phyloP scores from a whole-genome alignment of 2,113 vertebrate species.

The Oenanthe melanoleuca region DNA sequence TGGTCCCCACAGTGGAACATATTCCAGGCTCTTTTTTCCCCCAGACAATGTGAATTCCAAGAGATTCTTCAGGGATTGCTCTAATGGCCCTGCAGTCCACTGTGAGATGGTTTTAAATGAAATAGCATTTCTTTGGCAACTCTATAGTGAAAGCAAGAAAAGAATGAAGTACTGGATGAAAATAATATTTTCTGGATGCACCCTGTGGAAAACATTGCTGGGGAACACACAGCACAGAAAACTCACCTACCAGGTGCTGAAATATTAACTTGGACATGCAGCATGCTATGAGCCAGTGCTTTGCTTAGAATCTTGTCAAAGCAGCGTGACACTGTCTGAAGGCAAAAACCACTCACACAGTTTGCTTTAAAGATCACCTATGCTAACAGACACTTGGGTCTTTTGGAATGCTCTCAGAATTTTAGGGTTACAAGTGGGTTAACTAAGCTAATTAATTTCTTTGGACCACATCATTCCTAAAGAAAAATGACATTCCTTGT shows the following conservation, averaged over 20 bases:
- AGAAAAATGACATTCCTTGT: neutral
- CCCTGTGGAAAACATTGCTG: neutral
- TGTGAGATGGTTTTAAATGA: neutral
- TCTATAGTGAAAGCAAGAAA: neutral
- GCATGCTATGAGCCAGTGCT: neutral
- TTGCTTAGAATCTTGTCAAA: neutral
- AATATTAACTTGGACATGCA: neutral
- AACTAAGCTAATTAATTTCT: conserved; percentile 21
- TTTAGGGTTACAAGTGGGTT: neutral
- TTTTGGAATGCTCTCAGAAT: neutral
- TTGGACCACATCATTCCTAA: neutral
- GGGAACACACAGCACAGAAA: neutral
- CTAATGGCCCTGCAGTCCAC: neutral
- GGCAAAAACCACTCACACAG: neutral
- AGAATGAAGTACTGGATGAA: neutral
- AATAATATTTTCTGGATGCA: neutral
- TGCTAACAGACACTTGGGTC: neutral
- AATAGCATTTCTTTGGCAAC: neutral
- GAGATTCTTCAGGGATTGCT: neutral
- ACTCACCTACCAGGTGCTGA: neutral
- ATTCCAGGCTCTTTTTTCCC: neutral
- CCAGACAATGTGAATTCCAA: neutral
- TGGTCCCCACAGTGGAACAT: neutral
- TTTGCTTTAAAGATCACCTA: conserved; percentile 7
- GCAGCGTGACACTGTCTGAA: neutral